phyloP scores from a whole-genome alignment of 1,140 invertebrate species.

The Octopus sinensis region DNA sequence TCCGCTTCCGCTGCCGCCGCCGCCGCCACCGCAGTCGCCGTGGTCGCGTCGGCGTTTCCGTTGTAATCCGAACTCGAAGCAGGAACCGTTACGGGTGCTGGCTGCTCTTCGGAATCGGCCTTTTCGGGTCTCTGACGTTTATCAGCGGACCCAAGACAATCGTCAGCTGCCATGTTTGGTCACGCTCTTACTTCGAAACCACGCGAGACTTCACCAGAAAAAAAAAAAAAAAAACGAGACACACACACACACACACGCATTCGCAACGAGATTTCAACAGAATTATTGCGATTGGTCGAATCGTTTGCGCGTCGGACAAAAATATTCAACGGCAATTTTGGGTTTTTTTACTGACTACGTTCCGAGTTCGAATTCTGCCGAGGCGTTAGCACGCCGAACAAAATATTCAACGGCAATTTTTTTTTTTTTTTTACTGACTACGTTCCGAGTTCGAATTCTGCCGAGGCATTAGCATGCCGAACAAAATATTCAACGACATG shows the following conservation, averaged over 20 bases:
- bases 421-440: no score
- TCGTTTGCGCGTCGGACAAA: background rate
- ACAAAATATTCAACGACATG: no score
- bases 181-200: background rate
- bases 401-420: no score
- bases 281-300: background rate
- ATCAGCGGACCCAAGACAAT: background rate
- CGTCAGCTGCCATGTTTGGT: background rate
- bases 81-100: background rate
- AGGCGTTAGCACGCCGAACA: no score
- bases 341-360: no score
- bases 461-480: no score
- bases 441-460: no score
- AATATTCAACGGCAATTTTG: background rate
- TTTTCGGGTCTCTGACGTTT: background rate
- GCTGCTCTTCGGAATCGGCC: background rate
- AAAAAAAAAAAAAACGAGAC: background rate
- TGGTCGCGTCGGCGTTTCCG: background rate
- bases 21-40: background rate
- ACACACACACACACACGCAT: background rate
- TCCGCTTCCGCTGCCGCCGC: background rate
- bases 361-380: no score
- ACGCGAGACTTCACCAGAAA: background rate
- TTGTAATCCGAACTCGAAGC: background rate
- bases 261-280: background rate